Evolutionary conservation across 1,140 invertebrate species (phyloP), one percentile per base, ranked within the genome.

Genomic region (Hyphantria cunea): DNA sequence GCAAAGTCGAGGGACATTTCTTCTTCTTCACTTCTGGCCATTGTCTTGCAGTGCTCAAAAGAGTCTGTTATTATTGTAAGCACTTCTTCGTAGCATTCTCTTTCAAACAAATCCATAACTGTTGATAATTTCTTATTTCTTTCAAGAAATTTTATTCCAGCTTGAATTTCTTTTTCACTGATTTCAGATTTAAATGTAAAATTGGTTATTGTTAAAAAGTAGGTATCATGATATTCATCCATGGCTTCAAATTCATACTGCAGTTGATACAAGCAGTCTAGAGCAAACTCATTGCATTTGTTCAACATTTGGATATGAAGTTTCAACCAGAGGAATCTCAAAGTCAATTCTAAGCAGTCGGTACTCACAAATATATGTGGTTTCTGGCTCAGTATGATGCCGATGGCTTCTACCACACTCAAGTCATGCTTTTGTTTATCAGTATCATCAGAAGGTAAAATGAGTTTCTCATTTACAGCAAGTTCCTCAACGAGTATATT

Each of bases 401-500:
- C 87, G 41, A 92, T 80, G 61, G 82, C 69, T 68, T 91, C 86
- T 45, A 86, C 73, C 0, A 82, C 69, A 75, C 68, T 76, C 12
- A 84, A 64, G 59, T 86, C 75, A 66, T 91, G 79, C 56, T 56
- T 66, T 11, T 71, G 52, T 55, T 80, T 82, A 55, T 84, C 73
- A 59, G 11, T 12, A n/a, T 44, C 41, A 6, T 83, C 76, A 39
- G 64, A 37, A 52, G 55, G 70, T 41, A 86, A 85, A 44, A 80
- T 82, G 5, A 94, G 65, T 90, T 92, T 93, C 64, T 86, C 87
- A 79, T 93, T 92, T 0, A 93, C 86, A 59, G 86, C 81, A 42
- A 95, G 84, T 90, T 95, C 95, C 56, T 93, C 93, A 73, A 91
- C 93, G 10, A 95, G 76, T 14, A 95, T 80, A 65, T 94, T 94